Percentiles rank a stretch among this genome's conserved stretches.
Conservation (phyloP, 2,888 invertebrate genomes). For the Habrosyne pyritoides region DNA sequence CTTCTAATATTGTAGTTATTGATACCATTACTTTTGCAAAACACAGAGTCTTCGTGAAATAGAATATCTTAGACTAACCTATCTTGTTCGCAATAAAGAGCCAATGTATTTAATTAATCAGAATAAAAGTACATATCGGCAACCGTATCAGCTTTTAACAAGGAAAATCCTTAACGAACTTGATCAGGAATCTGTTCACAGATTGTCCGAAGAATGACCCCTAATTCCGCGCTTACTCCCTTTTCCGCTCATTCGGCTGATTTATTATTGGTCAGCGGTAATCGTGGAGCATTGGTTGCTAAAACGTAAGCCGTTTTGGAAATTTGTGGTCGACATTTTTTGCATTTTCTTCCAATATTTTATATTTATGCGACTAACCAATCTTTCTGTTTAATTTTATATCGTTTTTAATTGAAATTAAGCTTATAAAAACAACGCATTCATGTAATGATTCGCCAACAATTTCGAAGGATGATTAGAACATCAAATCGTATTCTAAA, state of each 20-base stretch:
- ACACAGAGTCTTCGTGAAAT: too few relatives aligned
- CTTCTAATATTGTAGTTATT: too few relatives aligned
- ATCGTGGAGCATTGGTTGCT: neutral
- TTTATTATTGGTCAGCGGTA: slow-evolving; percentile 8
- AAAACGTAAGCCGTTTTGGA: neutral
- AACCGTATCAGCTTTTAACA: neutral
- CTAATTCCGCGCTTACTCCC: slow-evolving; percentile 4
- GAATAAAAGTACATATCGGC: neutral
- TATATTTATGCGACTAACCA: too few relatives aligned
- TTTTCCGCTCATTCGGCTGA: slow-evolving; percentile 7
- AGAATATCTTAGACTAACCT: too few relatives aligned
- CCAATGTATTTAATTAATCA: neutral
- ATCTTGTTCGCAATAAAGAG: neutral
- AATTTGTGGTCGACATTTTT: neutral
- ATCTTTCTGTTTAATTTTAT: too few relatives aligned
- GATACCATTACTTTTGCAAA: too few relatives aligned
- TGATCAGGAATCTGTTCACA: slow-evolving; percentile 8
- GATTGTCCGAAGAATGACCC: neutral
- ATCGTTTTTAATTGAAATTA: too few relatives aligned
- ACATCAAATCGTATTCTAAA: too few relatives aligned
- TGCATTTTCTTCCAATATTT: too few relatives aligned
- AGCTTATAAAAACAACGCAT: too few relatives aligned
- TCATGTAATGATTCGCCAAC: too few relatives aligned
- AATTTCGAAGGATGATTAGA: too few relatives aligned
- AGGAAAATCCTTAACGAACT: slow-evolving; percentile 5